Conservation (phyloP, 2,797 vertebrate genomes). For the Coilia nasus region DNA sequence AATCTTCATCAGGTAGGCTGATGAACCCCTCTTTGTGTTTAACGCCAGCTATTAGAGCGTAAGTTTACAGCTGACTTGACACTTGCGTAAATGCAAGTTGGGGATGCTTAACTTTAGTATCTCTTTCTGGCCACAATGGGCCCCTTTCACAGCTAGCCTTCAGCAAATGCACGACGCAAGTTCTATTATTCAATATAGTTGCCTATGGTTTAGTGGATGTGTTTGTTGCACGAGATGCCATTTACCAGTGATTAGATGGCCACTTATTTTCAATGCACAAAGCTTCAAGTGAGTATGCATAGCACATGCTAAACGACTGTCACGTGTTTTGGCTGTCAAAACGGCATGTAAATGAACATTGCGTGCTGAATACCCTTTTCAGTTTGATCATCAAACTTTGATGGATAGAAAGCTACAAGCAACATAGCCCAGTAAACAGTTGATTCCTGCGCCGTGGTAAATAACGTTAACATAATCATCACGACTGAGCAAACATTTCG, state of each 20-base stretch:
- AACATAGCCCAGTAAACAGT: not conserved
- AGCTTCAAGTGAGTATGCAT: not conserved
- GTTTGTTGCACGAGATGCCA: not conserved
- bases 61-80: not conserved
- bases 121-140: not conserved
- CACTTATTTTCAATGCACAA: not conserved
- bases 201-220: not conserved
- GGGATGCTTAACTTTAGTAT: not conserved
- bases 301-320: not conserved
- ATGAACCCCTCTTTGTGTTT: not conserved
- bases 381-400: too few relatives aligned
- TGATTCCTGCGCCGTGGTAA: not conserved
- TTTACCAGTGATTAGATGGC: not conserved
- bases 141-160: not conserved
- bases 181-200: not conserved
- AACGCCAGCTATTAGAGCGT: not conserved
- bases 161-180: not conserved
- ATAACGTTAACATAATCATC: not conserved
- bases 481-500: not conserved
- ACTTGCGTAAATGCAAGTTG: not conserved
- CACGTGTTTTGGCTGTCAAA: constrained; percentile 23
- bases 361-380: not conserved
- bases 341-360: not conserved
- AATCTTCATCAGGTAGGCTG: not conserved
- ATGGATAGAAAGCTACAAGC: not conserved